phyloP scores from a whole-genome alignment of 2,888 invertebrate species.

The Mythimna lalbum region DNA sequence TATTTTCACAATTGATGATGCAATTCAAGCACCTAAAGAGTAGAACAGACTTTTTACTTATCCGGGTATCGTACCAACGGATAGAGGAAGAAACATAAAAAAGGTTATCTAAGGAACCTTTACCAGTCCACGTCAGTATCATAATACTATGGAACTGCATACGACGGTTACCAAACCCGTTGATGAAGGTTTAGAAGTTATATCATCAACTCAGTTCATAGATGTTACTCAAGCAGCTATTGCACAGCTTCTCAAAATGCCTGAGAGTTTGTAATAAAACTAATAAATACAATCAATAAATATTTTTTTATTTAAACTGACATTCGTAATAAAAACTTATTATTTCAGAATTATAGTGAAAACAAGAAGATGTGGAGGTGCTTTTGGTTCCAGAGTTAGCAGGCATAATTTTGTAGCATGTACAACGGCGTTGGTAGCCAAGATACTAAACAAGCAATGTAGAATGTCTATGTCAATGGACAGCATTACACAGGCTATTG shows the following conservation, averaged over 20 bases:
- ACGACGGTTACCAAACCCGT: conserved; percentile 68
- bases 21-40: conserved; percentile 78
- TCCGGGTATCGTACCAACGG: conserved; percentile 67
- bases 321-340: background rate
- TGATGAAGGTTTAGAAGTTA: conserved; percentile 71
- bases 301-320: background rate
- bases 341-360: conserved; percentile 69
- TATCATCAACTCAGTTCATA: conserved; percentile 68
- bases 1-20: conserved; percentile 81
- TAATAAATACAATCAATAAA: no score
- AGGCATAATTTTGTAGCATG: conserved; percentile 66
- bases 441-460: conserved; percentile 69
- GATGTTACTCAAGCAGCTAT: conserved; percentile 71
- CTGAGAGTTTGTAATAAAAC: conserved; percentile 70
- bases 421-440: conserved; percentile 71
- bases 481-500: conserved; percentile 70
- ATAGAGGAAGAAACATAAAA: conserved; percentile 66
- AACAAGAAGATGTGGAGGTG: conserved; percentile 72
- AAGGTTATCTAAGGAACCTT: conserved; percentile 70
- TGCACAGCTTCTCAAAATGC: conserved; percentile 69
- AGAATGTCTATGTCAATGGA: conserved; percentile 72
- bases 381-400: conserved; percentile 72
- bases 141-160: conserved; percentile 74
- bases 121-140: conserved; percentile 70
- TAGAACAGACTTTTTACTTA: conserved; percentile 71